phyloP scores from a whole-genome alignment of 2,113 vertebrate genomes.

The Tachysurus fulvidraco region DNA sequence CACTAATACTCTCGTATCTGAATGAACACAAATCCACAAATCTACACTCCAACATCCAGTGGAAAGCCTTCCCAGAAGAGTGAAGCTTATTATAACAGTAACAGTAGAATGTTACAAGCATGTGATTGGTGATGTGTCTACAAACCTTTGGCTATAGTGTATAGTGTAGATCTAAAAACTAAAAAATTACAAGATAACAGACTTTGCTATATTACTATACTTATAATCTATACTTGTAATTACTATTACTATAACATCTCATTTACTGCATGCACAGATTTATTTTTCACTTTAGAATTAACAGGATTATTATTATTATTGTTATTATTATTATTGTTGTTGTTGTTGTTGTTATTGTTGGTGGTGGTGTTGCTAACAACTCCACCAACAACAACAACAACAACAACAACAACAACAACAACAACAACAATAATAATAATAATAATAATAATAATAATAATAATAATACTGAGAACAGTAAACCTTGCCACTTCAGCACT shows the following conservation, averaged over 20 bases:
- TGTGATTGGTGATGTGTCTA: not conserved
- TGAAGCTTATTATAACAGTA: not conserved
- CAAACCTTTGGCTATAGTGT: not conserved
- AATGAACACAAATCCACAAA: not conserved
- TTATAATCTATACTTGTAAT: not conserved
- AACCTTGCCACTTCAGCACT: not conserved
- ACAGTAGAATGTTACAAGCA: not conserved
- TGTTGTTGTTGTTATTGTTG: no score
- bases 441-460: not conserved
- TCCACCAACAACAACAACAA: not conserved
- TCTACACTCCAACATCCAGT: not conserved
- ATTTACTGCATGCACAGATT: not conserved
- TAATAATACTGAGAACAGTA: not conserved
- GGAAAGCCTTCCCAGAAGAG: not conserved
- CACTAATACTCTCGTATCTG: not conserved
- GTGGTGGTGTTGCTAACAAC: no score
- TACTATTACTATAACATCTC: not conserved
- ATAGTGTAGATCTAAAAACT: not conserved
- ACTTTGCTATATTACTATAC: not conserved
- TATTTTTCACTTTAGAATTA: not conserved
- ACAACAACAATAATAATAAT: not conserved
- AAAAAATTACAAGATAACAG: not conserved
- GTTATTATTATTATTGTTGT: no score
- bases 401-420: not conserved
- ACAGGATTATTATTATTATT: not conserved